phyloP scores from a whole-genome alignment of 1,140 invertebrate species.

The Calephelis virginiensis region DNA sequence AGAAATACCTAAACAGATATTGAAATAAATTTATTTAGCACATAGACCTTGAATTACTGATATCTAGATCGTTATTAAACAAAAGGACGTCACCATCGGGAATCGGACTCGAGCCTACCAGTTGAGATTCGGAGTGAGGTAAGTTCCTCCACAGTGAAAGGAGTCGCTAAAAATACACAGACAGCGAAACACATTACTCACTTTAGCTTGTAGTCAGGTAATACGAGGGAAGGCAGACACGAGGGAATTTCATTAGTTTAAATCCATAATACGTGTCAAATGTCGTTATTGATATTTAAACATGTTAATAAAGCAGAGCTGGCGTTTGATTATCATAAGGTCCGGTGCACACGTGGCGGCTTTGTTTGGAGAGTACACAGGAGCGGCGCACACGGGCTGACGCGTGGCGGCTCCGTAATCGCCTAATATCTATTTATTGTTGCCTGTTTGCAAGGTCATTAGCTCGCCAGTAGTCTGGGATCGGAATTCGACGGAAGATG shows the following conservation, averaged over 20 bases:
- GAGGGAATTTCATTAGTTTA: constrained; percentile 4
- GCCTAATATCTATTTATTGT: constrained; percentile 52
- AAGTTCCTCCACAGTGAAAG: too few relatives aligned
- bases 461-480: constrained; percentile 44
- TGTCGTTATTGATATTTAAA: background rate
- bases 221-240: too few relatives aligned
- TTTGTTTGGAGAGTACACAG: constrained; percentile 7
- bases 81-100: too few relatives aligned
- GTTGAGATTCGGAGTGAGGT: too few relatives aligned
- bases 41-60: too few relatives aligned
- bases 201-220: too few relatives aligned
- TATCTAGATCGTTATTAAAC: too few relatives aligned
- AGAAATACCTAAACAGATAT: too few relatives aligned
- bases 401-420: constrained; percentile 36
- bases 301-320: constrained; percentile 23
- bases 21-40: too few relatives aligned
- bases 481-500: constrained; percentile 16
- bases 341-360: constrained; percentile 21
- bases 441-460: constrained; percentile 49
- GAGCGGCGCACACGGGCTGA: constrained; percentile 34
- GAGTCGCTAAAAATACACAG: too few relatives aligned
- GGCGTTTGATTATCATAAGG: constrained; percentile 23
- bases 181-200: too few relatives aligned
- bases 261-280: constrained; percentile 18
- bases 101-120: too few relatives aligned